Evolutionary conservation across 2,113 vertebrate species (phyloP).

Genomic region (Thamnophis sirtalis): DNA sequence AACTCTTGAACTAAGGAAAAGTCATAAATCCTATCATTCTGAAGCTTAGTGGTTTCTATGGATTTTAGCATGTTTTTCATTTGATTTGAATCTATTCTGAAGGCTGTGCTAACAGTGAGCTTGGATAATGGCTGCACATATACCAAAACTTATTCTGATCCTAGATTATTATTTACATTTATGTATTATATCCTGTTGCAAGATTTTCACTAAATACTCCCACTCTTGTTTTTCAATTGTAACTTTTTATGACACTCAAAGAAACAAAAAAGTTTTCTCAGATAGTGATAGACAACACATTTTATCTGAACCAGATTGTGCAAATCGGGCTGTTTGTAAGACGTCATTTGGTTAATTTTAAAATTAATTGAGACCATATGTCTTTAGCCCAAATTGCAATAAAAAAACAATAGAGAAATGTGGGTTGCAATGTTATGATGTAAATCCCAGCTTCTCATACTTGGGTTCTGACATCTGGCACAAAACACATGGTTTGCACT

Average conservation of each 20-base stretch:
- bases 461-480: neutral
- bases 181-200: neutral
- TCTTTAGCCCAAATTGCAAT: neutral
- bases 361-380: neutral
- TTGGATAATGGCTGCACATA: constrained; percentile 25
- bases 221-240: neutral
- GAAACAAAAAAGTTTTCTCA: neutral
- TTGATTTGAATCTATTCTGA: constrained; percentile 29
- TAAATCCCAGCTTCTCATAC: neutral
- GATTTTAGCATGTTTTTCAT: constrained; percentile 42
- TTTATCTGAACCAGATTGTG: neutral
- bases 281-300: neutral
- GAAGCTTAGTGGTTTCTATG: constrained; percentile 30
- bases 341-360: neutral
- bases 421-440: neutral
- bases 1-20: constrained; percentile 26
- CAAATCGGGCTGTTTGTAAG: neutral
- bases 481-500: neutral
- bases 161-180: neutral
- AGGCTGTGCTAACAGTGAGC: constrained; percentile 14
- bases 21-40: constrained; percentile 51
- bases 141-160: constrained; percentile 15
- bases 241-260: neutral
- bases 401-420: neutral
- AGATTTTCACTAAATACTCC: neutral